These are phyloP conservation scores for Carcina quercana DNA, from an alignment of 2,888 invertebrate genomes.

Conservation along the genomic window DNA sequence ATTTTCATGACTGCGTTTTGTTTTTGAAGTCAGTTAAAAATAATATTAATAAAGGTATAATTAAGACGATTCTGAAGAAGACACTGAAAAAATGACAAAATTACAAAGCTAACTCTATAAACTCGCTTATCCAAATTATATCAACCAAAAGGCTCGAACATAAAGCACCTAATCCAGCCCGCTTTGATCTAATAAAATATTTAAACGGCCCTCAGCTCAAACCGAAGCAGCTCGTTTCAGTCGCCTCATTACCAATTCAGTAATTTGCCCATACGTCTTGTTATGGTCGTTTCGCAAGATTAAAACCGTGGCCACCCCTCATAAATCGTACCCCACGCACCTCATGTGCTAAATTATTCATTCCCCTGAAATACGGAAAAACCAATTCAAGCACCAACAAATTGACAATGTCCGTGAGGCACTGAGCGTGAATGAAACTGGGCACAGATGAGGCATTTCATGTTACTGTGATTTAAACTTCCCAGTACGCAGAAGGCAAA, in stretches of 20 bases:
- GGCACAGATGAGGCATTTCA: no score
- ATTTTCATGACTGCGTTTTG: no score
- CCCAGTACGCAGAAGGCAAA: no score
- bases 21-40: no score
- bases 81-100: no score
- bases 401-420: constrained; percentile 44
- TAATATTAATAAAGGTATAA: no score
- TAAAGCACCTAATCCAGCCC: constrained; percentile 34
- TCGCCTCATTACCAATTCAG: constrained; percentile 61
- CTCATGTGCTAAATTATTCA: constrained; percentile 63
- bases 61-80: no score
- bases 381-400: constrained; percentile 45
- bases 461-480: no score
- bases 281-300: constrained; percentile 67
- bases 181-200: constrained; percentile 49
- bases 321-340: constrained; percentile 60
- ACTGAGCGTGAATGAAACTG: no score
- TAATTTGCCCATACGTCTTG: constrained; percentile 70
- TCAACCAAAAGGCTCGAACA: no score
- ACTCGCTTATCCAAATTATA: no score
- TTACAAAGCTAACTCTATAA: no score
- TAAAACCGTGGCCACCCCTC: constrained; percentile 67
- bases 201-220: constrained; percentile 46
- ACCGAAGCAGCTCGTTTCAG: constrained; percentile 50
- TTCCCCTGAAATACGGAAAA: constrained; percentile 49